Percentiles rank a stretch among this genome's conserved stretches.
Evolutionary conservation across 2,888 invertebrate genomes (phyloP).

Genomic region (Megaustenia siamemsis): DNA sequence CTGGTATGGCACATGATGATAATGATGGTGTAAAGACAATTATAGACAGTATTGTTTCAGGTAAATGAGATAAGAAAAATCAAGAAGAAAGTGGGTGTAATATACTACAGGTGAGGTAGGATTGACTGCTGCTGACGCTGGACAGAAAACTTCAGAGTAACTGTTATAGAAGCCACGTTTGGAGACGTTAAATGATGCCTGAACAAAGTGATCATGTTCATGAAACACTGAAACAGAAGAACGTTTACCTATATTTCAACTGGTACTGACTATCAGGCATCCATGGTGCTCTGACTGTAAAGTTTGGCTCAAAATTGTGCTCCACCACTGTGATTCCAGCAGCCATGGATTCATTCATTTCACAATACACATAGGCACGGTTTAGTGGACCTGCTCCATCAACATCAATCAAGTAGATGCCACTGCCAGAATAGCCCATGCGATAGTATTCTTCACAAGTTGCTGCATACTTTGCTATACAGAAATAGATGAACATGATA

Average conservation of each 20-base stretch:
- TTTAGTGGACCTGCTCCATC: conserved; percentile 95
- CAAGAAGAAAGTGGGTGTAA: too few relatives aligned
- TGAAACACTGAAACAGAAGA: too few relatives aligned
- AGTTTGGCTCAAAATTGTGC: conserved; percentile 70
- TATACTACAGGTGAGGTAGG: too few relatives aligned
- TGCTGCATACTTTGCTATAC: conserved; percentile 90
- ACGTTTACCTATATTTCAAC: conserved; percentile 71
- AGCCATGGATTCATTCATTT: conserved; percentile 84
- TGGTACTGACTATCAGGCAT: conserved; percentile 74
- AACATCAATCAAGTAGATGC: conserved; percentile 94
- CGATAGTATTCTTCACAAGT: conserved; percentile 95
- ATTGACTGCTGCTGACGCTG: too few relatives aligned
- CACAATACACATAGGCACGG: conserved; percentile 94
- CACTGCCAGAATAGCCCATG: conserved; percentile 92
- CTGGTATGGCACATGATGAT: too few relatives aligned
- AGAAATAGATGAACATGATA: not conserved
- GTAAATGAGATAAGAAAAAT: too few relatives aligned
- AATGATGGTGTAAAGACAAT: too few relatives aligned
- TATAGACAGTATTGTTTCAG: too few relatives aligned
- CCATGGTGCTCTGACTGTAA: conserved; percentile 64
- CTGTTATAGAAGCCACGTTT: too few relatives aligned
- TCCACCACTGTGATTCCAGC: conserved; percentile 70
- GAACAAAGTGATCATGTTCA: too few relatives aligned
- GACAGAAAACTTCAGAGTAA: too few relatives aligned
- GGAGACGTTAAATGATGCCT: too few relatives aligned